These are phyloP conservation scores for Lasiommata megera DNA, from an alignment of 2,888 invertebrate genomes.

Conservation along the genomic window DNA sequence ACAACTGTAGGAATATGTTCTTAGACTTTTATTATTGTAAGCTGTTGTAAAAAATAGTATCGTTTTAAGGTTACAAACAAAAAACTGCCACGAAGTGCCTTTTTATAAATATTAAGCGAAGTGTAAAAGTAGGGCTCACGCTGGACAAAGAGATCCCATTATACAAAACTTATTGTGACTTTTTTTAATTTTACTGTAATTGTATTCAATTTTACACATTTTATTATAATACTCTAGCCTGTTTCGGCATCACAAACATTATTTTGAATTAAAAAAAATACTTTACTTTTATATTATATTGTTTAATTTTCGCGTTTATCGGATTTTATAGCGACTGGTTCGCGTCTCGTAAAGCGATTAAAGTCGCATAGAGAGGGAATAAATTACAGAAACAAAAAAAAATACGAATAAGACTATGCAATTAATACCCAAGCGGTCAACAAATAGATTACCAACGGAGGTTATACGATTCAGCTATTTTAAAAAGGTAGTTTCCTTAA, in stretches of 20 bases:
- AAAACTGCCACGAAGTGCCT: constrained; percentile 80
- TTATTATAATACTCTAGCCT: constrained; percentile 10
- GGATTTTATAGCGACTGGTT: constrained; percentile 67
- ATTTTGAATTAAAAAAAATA: background rate
- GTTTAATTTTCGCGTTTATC: constrained; percentile 9
- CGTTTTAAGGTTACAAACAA: constrained; percentile 56
- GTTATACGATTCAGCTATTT: background rate
- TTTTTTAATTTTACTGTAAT: background rate
- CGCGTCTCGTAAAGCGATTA: constrained; percentile 47
- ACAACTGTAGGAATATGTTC: constrained; percentile 58
- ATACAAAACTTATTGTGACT: constrained; percentile 3
- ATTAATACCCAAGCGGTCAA: background rate
- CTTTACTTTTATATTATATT: background rate
- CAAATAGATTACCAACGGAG: background rate
- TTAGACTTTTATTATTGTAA: constrained; percentile 54
- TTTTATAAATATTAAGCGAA: constrained; percentile 46
- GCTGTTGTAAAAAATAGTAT: constrained; percentile 64
- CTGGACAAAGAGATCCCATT: background rate
- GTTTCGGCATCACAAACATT: constrained; percentile 7
- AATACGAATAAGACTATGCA: background rate
- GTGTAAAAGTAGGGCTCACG: constrained; percentile 12
- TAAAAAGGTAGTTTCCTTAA: background rate
- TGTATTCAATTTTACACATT: constrained; percentile 4
- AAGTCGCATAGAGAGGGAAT: background rate
- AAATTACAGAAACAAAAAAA: background rate